These are phyloP conservation scores for Drosophila varians DNA, from an alignment of 1,140 invertebrate genomes.

Conservation along the genomic window DNA sequence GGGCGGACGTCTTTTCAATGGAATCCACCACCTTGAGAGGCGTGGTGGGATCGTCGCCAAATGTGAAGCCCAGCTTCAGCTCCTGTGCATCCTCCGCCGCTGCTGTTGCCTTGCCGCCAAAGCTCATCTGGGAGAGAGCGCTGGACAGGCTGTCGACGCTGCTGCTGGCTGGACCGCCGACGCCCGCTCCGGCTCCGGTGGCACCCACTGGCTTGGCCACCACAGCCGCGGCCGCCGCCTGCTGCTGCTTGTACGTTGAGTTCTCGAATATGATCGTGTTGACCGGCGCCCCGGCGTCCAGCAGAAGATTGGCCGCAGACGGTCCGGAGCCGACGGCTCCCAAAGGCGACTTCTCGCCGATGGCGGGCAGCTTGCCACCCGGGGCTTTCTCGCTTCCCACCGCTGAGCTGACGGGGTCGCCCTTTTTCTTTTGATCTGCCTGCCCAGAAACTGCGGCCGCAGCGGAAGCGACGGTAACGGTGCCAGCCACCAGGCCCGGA, in stretches of 20 bases:
- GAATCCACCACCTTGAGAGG: conserved; percentile 57
- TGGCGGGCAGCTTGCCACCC: conserved; percentile 45
- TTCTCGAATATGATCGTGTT: conserved; percentile 96
- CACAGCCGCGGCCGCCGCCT: conserved; percentile 38
- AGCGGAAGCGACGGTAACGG: conserved; percentile 4
- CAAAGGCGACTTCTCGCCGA: conserved; percentile 53
- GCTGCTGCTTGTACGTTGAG: conserved; percentile 91
- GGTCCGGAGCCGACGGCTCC: conserved; percentile 46
- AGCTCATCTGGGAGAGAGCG: conserved; percentile 85
- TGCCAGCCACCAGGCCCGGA: conserved; percentile 45
- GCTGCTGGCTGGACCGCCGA: conserved; percentile 23
- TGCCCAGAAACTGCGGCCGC: conserved; percentile 24
- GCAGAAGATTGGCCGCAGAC: conserved; percentile 16
- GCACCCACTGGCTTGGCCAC: conserved; percentile 36
- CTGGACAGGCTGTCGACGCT: conserved; percentile 73
- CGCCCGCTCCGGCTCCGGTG: conserved; percentile 5
- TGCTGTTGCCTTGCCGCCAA: conserved; percentile 69
- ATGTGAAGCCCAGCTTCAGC: conserved; percentile 93
- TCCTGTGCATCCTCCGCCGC: conserved; percentile 88
- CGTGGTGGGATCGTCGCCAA: conserved; percentile 84
- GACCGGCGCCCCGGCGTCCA: conserved; percentile 86
- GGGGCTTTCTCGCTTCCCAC: conserved; percentile 48
- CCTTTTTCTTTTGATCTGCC: conserved; percentile 29
- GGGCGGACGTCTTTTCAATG: conserved; percentile 46
- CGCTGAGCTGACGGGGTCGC: not conserved